Conservation (phyloP, 2,797 vertebrate species). For the Schizopygopsis malacanthus region DNA sequence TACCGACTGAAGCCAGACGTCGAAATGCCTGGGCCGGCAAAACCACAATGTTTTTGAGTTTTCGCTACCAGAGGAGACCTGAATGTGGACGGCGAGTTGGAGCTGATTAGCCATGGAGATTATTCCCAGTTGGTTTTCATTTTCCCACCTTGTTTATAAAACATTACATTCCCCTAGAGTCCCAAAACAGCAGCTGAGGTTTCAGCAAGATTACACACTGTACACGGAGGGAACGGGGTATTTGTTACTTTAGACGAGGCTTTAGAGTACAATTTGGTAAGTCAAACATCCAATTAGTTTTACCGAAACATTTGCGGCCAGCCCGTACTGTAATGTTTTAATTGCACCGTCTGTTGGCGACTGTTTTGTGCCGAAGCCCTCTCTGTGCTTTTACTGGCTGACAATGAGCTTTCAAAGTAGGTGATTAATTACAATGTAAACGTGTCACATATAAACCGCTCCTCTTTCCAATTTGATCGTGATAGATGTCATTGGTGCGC, state of each 20-base stretch:
- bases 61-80: slow-evolving; percentile 65
- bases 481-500: slow-evolving; percentile 41
- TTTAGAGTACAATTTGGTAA: slow-evolving; percentile 14
- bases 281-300: slow-evolving; percentile 58
- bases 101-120: slow-evolving; percentile 74
- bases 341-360: slow-evolving; percentile 34
- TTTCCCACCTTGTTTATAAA: slow-evolving; percentile 74
- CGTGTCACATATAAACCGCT: slow-evolving; percentile 25
- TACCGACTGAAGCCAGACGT: slow-evolving; percentile 25
- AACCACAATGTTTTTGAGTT: slow-evolving; percentile 68
- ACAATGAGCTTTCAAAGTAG: slow-evolving; percentile 42
- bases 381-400: slow-evolving; percentile 53
- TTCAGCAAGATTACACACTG: slow-evolving; percentile 63
- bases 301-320: slow-evolving; percentile 40
- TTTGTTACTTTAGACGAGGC: slow-evolving; percentile 45
- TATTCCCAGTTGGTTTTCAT: slow-evolving; percentile 69
- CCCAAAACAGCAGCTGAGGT: slow-evolving; percentile 68
- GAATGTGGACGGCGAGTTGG: slow-evolving; percentile 69
- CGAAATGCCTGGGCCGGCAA: neutral
- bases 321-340: slow-evolving; percentile 43
- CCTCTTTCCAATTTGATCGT: slow-evolving; percentile 39
- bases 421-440: slow-evolving; percentile 47
- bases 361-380: neutral
- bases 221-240: slow-evolving; percentile 10
- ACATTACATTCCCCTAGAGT: slow-evolving; percentile 67